A percentile compares a stretch with the other conserved stretches of the same genome.
Evolutionary conservation across 2,888 invertebrate species (phyloP).

Genomic region (Diloba caeruleocephala): DNA sequence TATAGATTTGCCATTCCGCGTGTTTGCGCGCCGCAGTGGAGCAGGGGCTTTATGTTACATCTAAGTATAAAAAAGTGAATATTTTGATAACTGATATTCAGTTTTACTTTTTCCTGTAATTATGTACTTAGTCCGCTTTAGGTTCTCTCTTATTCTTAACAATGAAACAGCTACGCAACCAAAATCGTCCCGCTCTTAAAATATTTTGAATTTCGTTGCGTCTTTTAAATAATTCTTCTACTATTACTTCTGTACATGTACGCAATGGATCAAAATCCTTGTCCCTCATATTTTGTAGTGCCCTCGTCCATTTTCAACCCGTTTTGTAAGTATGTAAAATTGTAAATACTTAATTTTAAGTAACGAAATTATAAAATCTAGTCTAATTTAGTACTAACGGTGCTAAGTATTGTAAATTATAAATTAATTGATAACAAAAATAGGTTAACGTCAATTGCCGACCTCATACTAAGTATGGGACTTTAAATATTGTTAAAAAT

Average conservation of each 20-base stretch:
- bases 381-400: constrained; percentile 88
- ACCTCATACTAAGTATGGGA: constrained; percentile 81
- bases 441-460: constrained; percentile 79
- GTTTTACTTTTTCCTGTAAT: too few relatives aligned
- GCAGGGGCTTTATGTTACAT: constrained; percentile 6
- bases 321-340: constrained; percentile 67
- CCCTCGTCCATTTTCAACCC: constrained; percentile 28
- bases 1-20: constrained; percentile 28
- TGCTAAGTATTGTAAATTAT: constrained; percentile 86
- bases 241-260: constrained; percentile 25
- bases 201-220: constrained; percentile 27
- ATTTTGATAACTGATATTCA: background rate
- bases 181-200: constrained; percentile 1
- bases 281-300: constrained; percentile 25
- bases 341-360: constrained; percentile 68
- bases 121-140: too few relatives aligned
- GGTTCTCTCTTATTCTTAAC: too few relatives aligned
- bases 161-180: constrained; percentile 10
- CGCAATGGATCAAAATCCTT: constrained; percentile 34
- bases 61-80: background rate
- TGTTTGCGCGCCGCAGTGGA: constrained; percentile 15
- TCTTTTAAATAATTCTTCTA: constrained; percentile 28
- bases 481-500: constrained; percentile 76
- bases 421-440: constrained; percentile 55
- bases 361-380: constrained; percentile 78